Evolutionary conservation across 2,888 invertebrate species (phyloP).

Genomic region (Elysia crispata): DNA sequence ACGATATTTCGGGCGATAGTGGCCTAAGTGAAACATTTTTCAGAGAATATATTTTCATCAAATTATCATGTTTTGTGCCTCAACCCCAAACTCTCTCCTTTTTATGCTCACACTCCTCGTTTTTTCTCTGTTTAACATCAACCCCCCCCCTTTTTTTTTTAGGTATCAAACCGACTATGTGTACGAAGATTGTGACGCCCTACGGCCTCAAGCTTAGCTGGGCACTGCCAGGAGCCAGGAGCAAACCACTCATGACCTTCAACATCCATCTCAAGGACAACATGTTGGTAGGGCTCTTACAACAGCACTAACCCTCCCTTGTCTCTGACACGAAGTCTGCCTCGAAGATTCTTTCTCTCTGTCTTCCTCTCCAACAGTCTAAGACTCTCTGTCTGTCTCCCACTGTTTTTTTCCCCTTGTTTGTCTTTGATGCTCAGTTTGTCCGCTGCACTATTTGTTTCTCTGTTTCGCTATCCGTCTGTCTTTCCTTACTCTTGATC

Average conservation of each 20-base stretch:
- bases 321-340: too few relatives aligned
- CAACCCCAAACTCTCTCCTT: too few relatives aligned
- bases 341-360: too few relatives aligned
- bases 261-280: conserved; percentile 73
- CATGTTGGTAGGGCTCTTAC: conserved; percentile 66
- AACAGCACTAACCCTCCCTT: too few relatives aligned
- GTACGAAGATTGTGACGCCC: conserved; percentile 67
- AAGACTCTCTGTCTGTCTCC: not conserved
- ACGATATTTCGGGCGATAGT: too few relatives aligned
- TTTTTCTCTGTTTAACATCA: too few relatives aligned
- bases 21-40: too few relatives aligned
- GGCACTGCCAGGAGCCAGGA: conserved; percentile 55
- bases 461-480: not conserved
- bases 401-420: not conserved
- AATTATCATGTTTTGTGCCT: too few relatives aligned
- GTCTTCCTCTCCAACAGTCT: too few relatives aligned
- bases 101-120: too few relatives aligned
- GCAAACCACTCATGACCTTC: conserved; percentile 61
- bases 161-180: conserved; percentile 59
- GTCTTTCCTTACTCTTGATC: not conserved
- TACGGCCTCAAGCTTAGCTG: conserved; percentile 71
- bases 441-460: not conserved
- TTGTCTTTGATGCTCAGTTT: not conserved
- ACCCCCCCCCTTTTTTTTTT: not conserved
- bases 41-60: too few relatives aligned